Evolutionary conservation across 92 coral and sea anemone species (phyloP), one percentile per base, ranked within the genome.

Genomic region (Anthopleura xanthogrammica): DNA sequence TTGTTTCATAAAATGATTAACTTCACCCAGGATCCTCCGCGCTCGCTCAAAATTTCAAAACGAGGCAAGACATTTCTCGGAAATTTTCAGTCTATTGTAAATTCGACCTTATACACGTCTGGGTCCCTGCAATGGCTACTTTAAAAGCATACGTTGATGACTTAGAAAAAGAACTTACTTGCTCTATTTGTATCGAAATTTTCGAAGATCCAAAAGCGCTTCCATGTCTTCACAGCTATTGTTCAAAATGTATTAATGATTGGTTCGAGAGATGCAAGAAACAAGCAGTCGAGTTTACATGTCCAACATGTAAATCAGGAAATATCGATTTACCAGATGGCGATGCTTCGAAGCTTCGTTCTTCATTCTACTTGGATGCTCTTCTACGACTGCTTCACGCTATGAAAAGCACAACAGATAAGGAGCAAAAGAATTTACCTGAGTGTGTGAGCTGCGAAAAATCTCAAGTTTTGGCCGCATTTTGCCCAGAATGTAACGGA

Each of bases 401-500:
- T 0, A 75, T 75, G 78, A 75, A 17, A 43, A 75, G 78, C 41
- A 75, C n/a, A 12, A 17, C 78, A 2, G 57, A 75, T 13, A 13
- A 68, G 12, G 41, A 68, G 20, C 46, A 9, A 29, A 68, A 68
- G 41, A 29, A 17, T 42, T 50, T 42, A 22, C 58, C 78, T 19
- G 57, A 75, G 6, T 75, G 78, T 43, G 78, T 14, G 29, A 42
- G 55, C 12, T 75, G 78, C 42, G 55, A 75, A 14, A 50, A 75
- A 22, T 22, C 22, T 10, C 55, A n/a, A 19, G 57, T 19, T 17
- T 42, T 75, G 57, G 78, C 43, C 22, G 78, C 78, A 1, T 85
- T 79, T 40, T 85, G 88, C 58, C 82, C 82, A 29, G 84, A 57
- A 4, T 85, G 88, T 40, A 77, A 41, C 39, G 55, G 55, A 23